Evolutionary conservation across 2,113 vertebrate genomes (phyloP), one percentile per base, ranked within the genome.

Genomic region (Loxodonta africana): DNA sequence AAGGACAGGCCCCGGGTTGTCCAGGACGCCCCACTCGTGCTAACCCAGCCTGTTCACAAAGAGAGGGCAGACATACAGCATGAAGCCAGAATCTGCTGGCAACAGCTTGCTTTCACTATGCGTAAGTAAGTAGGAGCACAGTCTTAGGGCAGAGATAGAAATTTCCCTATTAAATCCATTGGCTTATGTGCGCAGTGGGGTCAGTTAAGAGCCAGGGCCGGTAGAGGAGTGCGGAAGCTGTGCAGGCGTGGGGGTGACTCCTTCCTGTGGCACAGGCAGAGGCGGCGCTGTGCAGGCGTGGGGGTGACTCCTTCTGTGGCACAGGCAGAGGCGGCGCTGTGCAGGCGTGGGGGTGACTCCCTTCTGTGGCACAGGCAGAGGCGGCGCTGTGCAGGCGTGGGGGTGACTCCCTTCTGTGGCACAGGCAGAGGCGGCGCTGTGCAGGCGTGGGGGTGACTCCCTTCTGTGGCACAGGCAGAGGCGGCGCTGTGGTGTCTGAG

Each of bases 401-500:
- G 48, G 15, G 53, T 57, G 53, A 57, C 53, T 15, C 11, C 53
- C 15, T 17, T 17, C 53, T 17, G 53, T 14, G 53, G 11, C 53
- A 15, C 51, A 12, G 53, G 11, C 53, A 57, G 53, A 48, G 48
- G 48, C 5, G 53, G 18, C 57, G 15, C 15, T 4, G 15, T 57
- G 53, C 53, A 15, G 53, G 53, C 15, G 53, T 14, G 4, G 53
- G 48, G 15, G 53, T 57, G 53, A 57, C 53, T 15, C 11, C 53
- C 15, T 17, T 4, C 53, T 17, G 53, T 14, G 53, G 11, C 53
- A 15, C 51, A 12, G 53, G 11, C 53, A 57, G 53, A 48, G 48
- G 48, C 5, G 53, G 18, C 57, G n/a, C 5, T 4, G 0, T 2
- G 60, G 33, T 0, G 0, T 26, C 62, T 14, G 0, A 1, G 3